These are phyloP conservation scores for Polydesmus complanatus DNA, from an alignment of 2,888 invertebrate species.

Conservation along the genomic window DNA sequence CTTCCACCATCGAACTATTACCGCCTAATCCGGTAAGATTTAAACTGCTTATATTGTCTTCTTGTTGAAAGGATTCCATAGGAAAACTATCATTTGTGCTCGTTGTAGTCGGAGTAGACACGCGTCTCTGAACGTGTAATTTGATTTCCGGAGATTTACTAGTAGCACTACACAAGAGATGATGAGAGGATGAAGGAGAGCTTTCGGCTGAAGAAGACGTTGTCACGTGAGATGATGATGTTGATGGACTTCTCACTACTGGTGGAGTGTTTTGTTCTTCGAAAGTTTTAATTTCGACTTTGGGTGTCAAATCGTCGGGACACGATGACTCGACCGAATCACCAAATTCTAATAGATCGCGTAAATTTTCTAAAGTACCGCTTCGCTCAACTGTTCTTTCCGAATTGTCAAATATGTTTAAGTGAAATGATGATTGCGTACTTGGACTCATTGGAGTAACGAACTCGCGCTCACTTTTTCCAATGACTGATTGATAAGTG, in stretches of 20 bases:
- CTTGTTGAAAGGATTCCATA: background rate
- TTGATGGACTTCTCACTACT: slow-evolving; percentile 3
- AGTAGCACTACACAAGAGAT: background rate
- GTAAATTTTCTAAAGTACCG: slow-evolving; percentile 12
- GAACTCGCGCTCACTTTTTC: background rate
- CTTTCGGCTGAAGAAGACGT: background rate
- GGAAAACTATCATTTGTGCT: background rate
- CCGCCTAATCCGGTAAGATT: slow-evolving; percentile 5
- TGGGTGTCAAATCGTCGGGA: no score
- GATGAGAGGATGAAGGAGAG: slow-evolving; percentile 12
- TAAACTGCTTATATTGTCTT: slow-evolving; percentile 3
- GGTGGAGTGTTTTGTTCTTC: background rate
- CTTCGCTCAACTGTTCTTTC: background rate
- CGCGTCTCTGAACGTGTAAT: background rate
- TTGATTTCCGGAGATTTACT: background rate
- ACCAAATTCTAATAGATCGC: slow-evolving; percentile 2
- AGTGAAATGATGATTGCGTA: background rate
- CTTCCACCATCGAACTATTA: background rate
- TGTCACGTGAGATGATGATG: background rate
- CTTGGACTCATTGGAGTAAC: background rate
- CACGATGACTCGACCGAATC: no score
- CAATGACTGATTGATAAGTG: slow-evolving; percentile 4
- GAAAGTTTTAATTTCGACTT: slow-evolving; percentile 1
- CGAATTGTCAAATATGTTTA: background rate
- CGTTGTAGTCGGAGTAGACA: slow-evolving; percentile 1